These are phyloP conservation scores for Catharus ustulatus DNA, from an alignment of 2,797 vertebrate genomes.

Conservation along the genomic window DNA sequence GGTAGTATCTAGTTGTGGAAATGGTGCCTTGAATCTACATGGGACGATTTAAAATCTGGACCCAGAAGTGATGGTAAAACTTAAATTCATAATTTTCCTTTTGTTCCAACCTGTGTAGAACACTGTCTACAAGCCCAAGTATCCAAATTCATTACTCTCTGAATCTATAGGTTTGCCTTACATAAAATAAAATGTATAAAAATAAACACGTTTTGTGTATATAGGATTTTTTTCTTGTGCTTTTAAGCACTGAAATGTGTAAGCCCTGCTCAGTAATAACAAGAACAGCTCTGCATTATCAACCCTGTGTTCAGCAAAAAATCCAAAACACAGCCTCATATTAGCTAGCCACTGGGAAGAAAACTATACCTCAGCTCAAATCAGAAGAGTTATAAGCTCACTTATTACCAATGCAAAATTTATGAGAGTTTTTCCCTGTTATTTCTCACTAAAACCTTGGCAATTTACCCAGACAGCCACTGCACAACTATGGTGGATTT, in stretches of 20 bases:
- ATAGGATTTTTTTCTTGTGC: background rate
- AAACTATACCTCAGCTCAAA: background rate
- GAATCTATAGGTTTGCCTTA: background rate
- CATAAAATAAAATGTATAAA: background rate
- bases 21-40: background rate
- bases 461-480: background rate
- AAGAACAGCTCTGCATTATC: background rate
- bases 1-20: background rate
- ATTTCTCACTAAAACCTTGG: background rate
- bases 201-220: background rate
- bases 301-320: background rate
- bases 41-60: background rate
- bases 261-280: background rate
- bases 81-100: background rate
- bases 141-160: background rate
- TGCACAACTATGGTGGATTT: background rate
- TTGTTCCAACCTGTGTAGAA: background rate
- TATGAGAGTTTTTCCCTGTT: fast-evolving
- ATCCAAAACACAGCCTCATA: background rate
- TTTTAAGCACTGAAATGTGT: background rate
- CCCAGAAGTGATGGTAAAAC: background rate
- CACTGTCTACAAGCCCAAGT: background rate
- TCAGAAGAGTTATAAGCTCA: background rate
- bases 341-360: background rate
- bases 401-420: background rate